Percentiles rank a stretch among this genome's conserved stretches.
phyloP scores from a whole-genome alignment of 2,888 invertebrate genomes.

The Epinotia bilunana region DNA sequence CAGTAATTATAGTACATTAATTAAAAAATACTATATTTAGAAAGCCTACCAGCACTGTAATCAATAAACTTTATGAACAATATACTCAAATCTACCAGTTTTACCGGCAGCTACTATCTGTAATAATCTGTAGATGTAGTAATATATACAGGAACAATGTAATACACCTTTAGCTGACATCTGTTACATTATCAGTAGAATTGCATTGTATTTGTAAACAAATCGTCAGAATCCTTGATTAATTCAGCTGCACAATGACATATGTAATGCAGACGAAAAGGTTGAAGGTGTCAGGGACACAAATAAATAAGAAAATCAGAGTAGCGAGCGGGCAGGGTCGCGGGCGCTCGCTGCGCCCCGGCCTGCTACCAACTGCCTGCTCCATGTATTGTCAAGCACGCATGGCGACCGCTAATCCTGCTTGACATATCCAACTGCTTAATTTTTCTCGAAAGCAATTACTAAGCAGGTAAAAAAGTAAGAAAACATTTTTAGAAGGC shows the following conservation, averaged over 20 bases:
- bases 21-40: not conserved
- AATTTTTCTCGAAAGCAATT: not conserved
- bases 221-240: conserved; percentile 8
- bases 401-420: conserved; percentile 68
- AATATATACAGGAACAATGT: conserved; percentile 1
- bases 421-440: not conserved
- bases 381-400: conserved; percentile 69
- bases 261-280: conserved; percentile 35
- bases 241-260: conserved; percentile 26
- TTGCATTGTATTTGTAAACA: conserved; percentile 29
- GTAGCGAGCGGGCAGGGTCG: conserved; percentile 7
- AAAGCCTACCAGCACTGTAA: not conserved
- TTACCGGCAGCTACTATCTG: not conserved
- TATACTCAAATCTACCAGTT: not conserved
- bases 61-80: conserved; percentile 8
- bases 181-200: conserved; percentile 29
- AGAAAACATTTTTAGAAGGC: not conserved
- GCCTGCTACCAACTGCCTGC: conserved; percentile 37
- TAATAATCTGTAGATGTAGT: conserved; percentile 1
- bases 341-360: conserved; percentile 21
- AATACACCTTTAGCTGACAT: conserved; percentile 11
- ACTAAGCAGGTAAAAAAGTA: not conserved
- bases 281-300: conserved; percentile 27
- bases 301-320: conserved; percentile 28
- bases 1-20: not conserved